Evolutionary conservation across 2,888 invertebrate genomes (phyloP), one percentile per base, ranked within the genome.

Genomic region (Drosophila merina): DNA sequence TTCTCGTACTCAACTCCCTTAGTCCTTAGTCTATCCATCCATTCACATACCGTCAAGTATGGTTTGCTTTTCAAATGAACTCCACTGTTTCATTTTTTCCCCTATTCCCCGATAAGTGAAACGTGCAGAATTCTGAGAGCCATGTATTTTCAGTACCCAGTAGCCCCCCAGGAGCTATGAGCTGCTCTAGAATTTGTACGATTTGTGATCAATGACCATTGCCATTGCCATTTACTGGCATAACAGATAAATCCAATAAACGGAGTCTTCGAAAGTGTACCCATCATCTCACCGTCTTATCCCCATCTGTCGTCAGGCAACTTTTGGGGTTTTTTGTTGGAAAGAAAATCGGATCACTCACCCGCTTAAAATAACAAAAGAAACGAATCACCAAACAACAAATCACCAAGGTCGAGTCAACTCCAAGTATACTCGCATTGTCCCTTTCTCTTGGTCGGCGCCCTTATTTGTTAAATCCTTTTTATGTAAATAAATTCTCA

Each of bases 401-500:
- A 81, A 82, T 82, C 87, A 86, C 85, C 47, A 30, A 67, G 78
- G 60, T 50, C 51, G 42, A 49, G 52, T 62, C 58, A 42, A 58
- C 47, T 51, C 47, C 31, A 40, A 51, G 52, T 68, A 58, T 69
- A 14, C 14, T 14, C 14, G 14, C 1, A 67, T 80, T 72, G 69
- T 75, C 59, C 51, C 60, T 42, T 60, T 52, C 12, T 28, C n/a
- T 14, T 12, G 44, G 7, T 28, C 55, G 52, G 66, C 69, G 51
- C 44, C 76, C 72, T 77, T 77, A 87, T 87, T 87, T 83, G 87
- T 87, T 64, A 85, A 82, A 83, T 83, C 82, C 82, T 75, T 87
- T 83, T 83, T 87, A 83, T 83, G 82, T 83, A 83, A 83, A 83
- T 83, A 83, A 83, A 83, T 87, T 83, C 88, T 73, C 82, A 75